Evolutionary conservation across 2,113 vertebrate genomes (phyloP), one percentile per base, ranked within the genome.

Genomic region (Phalacrocorax carbo): DNA sequence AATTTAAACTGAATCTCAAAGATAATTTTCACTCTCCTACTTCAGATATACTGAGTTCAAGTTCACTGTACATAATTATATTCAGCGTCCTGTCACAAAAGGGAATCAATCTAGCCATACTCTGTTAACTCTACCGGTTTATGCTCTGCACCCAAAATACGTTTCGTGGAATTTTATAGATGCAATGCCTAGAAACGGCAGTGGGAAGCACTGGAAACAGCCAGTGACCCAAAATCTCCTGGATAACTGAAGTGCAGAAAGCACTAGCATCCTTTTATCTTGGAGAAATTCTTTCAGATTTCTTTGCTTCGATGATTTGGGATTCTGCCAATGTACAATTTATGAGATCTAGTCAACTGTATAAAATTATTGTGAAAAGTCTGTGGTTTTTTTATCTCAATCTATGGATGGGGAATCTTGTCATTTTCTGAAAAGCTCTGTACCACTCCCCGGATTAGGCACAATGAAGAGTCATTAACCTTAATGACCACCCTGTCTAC

Each of bases 1-100:
- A 71, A 1, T 93, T 93, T 91, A 90, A 94, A 94, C 46, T 44
- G 58, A 90, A 96, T 94, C 96, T 96, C 95, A 82, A 65, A 95
- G 81, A 84, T 52, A 95, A 85, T 96, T 96, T 96, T 85, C 75
- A 80, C 66, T 62, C 36, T 89, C 42, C 81, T 82, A 49, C 72
- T 93, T 91, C 73, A 83, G 93, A 87, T 90, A 80, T 26, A 48
- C 32, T 82, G 79, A 96, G 44, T 84, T 88, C 64, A 91, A 91
- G 86, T 96, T 95, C 94, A 72, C 38, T 64, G 76, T 92, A 60
- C 32, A 18, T 94, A 94, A 95, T 93, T 92, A 76, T 65, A 92
- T 64, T 69, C 57, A 86, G 57, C 1, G 8, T 65, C 30, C 44
- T 92, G 13, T 42, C 60, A 88, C 48, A 81, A 81, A 70, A 88